A percentile compares a stretch with the other conserved stretches of the same genome.
These are phyloP conservation scores for Trematocara stigmaticum DNA, from an alignment of 2,113 vertebrate species.

Conservation along the genomic window DNA sequence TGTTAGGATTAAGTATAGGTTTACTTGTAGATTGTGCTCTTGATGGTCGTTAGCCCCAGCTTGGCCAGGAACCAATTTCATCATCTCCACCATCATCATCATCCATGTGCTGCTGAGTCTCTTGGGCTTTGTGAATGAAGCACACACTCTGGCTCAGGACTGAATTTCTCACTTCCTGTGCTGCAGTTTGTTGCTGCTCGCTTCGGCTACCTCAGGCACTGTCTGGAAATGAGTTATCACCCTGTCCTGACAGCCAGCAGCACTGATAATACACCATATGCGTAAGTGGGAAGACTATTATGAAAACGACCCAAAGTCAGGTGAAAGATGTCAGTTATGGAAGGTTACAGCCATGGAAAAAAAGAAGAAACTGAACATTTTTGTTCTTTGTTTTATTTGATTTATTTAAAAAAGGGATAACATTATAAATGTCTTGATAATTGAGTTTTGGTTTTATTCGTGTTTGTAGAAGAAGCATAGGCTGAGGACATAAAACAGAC, in stretches of 20 bases:
- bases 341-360: not conserved
- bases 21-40: not conserved
- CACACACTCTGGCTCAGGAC: not conserved
- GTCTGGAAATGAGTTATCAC: conserved; percentile 28
- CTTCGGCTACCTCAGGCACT: conserved; percentile 16
- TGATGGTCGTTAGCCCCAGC: not conserved
- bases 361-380: not conserved
- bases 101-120: not conserved
- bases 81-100: not conserved
- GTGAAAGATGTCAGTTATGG: not conserved
- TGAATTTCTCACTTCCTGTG: not conserved
- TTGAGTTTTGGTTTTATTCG: conserved; percentile 12
- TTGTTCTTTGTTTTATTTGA: not conserved
- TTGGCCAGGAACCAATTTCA: not conserved
- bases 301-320: conserved; percentile 4
- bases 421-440: not conserved
- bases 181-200: not conserved
- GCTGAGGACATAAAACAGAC: not conserved
- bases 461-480: not conserved
- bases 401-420: not conserved
- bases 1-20: not conserved
- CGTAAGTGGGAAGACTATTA: not conserved
- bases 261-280: conserved; percentile 17
- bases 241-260: conserved; percentile 13
- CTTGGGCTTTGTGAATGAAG: not conserved